Evolutionary conservation across 2,113 vertebrate genomes (phyloP).

Genomic region (Tragulus kanchil): DNA sequence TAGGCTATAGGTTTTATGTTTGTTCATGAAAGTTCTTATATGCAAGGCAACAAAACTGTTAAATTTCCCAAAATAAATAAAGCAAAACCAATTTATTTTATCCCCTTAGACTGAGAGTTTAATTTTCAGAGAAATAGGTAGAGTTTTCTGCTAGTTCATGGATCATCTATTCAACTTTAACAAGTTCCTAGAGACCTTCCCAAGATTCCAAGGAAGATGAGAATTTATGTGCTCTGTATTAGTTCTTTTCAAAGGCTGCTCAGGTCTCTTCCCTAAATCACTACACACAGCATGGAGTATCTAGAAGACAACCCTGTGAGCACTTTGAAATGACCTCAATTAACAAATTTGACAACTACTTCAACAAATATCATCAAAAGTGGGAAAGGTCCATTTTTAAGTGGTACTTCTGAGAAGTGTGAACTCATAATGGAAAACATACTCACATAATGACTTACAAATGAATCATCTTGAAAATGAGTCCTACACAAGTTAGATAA

Average conservation of each 20-base stretch:
- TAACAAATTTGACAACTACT: slow-evolving; percentile 76
- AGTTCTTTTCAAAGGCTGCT: slow-evolving; percentile 30
- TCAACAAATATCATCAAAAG: slow-evolving; percentile 39
- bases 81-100: neutral
- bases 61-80: slow-evolving; percentile 29
- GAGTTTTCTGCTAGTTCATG: neutral
- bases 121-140: neutral
- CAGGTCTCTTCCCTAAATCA: neutral
- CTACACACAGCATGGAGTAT: neutral
- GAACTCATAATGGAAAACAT: slow-evolving; percentile 53
- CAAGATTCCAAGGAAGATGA: neutral
- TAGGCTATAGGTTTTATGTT: neutral
- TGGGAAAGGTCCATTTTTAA: slow-evolving; percentile 60
- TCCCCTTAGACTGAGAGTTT: neutral
- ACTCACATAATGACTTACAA: slow-evolving; percentile 50
- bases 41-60: neutral
- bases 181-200: neutral
- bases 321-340: slow-evolving; percentile 68
- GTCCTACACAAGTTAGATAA: slow-evolving; percentile 30
- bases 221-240: neutral
- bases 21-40: neutral
- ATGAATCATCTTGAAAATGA: slow-evolving; percentile 59
- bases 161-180: neutral
- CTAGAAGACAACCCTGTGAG: slow-evolving; percentile 6
- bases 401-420: slow-evolving; percentile 66